These are phyloP conservation scores for Diplosoma virens DNA, from an alignment of 23 tunicate species.

Conservation along the genomic window DNA sequence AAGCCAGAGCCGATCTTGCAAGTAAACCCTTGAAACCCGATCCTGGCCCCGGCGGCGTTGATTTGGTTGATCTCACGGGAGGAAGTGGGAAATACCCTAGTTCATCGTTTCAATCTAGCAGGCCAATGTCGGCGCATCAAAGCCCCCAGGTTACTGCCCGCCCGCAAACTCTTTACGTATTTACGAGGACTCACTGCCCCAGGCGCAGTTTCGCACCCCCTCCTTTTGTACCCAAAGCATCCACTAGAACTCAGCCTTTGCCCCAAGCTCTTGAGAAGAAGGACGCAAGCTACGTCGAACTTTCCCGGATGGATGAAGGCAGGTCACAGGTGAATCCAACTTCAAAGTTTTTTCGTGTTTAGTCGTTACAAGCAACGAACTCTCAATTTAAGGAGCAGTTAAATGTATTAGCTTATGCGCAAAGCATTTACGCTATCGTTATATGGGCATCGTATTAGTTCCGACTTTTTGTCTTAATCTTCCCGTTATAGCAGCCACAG, in stretches of 20 bases:
- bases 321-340: not conserved
- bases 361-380: too few relatives aligned
- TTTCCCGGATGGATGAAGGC: not conserved
- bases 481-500: too few relatives aligned
- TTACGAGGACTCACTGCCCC: constrained; percentile 48
- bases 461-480: too few relatives aligned
- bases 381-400: too few relatives aligned
- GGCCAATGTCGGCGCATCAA: not conserved
- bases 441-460: too few relatives aligned
- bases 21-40: not conserved
- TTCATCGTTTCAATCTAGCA: not conserved
- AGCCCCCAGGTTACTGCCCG: not conserved
- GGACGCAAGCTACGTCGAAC: not conserved
- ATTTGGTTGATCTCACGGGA: constrained; percentile 14
- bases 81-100: constrained; percentile 3
- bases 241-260: not conserved
- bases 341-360: not conserved
- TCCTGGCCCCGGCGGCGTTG: not conserved
- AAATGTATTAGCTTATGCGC: too few relatives aligned
- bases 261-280: not conserved
- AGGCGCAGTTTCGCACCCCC: constrained; percentile 45
- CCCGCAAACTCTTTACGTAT: not conserved
- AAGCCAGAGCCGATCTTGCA: not conserved
- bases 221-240: constrained; percentile 49
- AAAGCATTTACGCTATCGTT: too few relatives aligned